These are phyloP conservation scores for Dromococcyx pavoninus DNA, from an alignment of 2,797 vertebrate species.

Conservation along the genomic window DNA sequence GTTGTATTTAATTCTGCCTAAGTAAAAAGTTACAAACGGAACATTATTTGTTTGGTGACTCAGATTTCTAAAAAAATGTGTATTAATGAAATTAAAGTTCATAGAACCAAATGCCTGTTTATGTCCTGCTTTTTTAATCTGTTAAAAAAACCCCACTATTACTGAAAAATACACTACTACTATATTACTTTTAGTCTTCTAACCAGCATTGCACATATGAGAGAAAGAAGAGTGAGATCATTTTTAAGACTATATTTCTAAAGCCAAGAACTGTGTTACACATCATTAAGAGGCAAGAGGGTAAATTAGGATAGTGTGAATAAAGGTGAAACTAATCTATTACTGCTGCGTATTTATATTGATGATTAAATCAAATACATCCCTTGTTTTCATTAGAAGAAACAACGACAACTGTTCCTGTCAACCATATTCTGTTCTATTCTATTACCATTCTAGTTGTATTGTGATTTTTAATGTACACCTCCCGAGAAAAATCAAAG, in stretches of 20 bases:
- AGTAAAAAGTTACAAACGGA: background rate
- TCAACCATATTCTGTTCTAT: background rate
- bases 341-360: background rate
- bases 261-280: background rate
- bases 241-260: background rate
- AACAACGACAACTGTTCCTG: background rate
- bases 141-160: background rate
- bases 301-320: background rate
- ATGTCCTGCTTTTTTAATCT: background rate
- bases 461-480: background rate
- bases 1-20: background rate
- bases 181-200: background rate
- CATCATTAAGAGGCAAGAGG: background rate
- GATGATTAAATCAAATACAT: background rate
- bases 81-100: background rate
- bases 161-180: background rate
- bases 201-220: background rate
- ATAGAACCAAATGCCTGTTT: background rate
- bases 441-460: background rate
- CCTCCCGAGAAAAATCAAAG: background rate
- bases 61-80: background rate
- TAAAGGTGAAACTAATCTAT: background rate
- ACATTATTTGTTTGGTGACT: background rate
- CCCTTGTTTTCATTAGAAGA: background rate
- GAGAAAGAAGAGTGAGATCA: background rate